phyloP scores from a whole-genome alignment of 2,797 vertebrate species.

The Momotus momota region DNA sequence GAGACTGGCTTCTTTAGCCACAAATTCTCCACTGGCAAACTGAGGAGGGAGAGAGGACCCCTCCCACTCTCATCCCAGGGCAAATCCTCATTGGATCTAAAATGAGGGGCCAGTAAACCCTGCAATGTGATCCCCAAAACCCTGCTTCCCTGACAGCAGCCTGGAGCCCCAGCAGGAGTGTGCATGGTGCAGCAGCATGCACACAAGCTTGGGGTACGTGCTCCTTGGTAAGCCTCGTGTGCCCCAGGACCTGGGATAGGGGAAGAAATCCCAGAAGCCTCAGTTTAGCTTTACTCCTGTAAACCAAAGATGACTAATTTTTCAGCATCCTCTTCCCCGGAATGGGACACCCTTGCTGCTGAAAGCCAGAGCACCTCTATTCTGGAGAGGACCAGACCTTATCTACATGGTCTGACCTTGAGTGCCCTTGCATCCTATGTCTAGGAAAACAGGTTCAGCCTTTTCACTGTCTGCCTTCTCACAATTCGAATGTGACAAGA shows the following conservation, averaged over 20 bases:
- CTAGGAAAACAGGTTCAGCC: not conserved
- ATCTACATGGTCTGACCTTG: not conserved
- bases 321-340: not conserved
- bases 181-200: fast-evolving
- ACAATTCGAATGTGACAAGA: not conserved
- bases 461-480: not conserved
- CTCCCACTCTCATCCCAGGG: not conserved
- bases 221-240: not conserved
- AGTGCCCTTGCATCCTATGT: not conserved
- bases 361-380: not conserved
- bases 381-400: not conserved
- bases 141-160: not conserved
- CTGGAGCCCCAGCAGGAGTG: fast-evolving
- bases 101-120: not conserved
- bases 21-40: not conserved
- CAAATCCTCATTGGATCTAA: not conserved
- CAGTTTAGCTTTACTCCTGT: not conserved
- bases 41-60: not conserved
- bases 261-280: not conserved
- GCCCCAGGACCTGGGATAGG: fast-evolving
- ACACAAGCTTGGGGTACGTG: fast-evolving
- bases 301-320: not conserved
- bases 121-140: fast-evolving
- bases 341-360: not conserved
- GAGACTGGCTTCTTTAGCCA: not conserved